Conservation (phyloP, 2,888 invertebrate genomes). For the Drosophila ochracea region DNA sequence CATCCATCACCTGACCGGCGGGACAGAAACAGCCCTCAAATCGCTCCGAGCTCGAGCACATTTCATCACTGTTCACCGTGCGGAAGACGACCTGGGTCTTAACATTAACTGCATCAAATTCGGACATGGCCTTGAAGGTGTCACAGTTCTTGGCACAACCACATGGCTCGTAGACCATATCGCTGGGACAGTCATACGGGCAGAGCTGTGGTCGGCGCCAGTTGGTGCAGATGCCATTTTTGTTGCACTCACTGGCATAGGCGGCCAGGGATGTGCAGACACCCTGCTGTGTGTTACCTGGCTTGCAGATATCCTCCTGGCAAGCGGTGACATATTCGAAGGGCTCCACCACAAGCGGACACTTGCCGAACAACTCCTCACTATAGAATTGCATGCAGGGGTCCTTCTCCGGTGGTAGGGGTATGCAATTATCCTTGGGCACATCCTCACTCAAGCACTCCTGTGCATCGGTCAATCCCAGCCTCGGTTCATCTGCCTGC, state of each 20-base stretch:
- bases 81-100: constrained; percentile 74
- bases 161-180: constrained; percentile 82
- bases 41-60: constrained; percentile 85
- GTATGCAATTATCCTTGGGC: constrained; percentile 85
- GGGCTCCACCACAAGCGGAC: constrained; percentile 91
- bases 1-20: constrained; percentile 89
- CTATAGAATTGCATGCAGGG: constrained; percentile 89
- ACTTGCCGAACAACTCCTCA: constrained; percentile 87
- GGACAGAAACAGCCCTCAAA: constrained; percentile 95
- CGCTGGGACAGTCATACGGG: constrained; percentile 87
- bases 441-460: constrained; percentile 86
- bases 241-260: constrained; percentile 90
- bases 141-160: constrained; percentile 84
- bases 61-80: constrained; percentile 72
- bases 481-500: constrained; percentile 86
- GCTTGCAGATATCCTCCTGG: constrained; percentile 88
- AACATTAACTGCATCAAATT: constrained; percentile 81
- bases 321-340: constrained; percentile 89
- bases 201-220: constrained; percentile 90
- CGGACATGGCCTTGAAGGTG: constrained; percentile 69
- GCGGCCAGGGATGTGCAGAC: constrained; percentile 89
- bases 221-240: constrained; percentile 90
- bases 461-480: constrained; percentile 85
- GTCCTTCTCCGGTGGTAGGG: constrained; percentile 88
- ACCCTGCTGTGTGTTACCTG: constrained; percentile 86